Evolutionary conservation across 2,888 invertebrate species (phyloP).

Genomic region (Lypha dubia): DNA sequence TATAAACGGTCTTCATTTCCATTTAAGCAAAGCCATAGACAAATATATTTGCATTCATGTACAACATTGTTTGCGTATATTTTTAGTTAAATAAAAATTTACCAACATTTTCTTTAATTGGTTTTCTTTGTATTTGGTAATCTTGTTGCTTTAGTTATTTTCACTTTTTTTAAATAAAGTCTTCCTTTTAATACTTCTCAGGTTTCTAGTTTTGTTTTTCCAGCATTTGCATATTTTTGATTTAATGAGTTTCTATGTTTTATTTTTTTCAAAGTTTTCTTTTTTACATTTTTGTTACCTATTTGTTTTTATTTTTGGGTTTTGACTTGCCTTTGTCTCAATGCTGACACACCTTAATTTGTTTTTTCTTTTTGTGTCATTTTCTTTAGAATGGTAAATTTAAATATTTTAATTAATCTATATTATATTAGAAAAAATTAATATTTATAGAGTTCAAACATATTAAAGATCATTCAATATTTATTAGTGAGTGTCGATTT

Average conservation of each 20-base stretch:
- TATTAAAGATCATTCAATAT: too few relatives aligned
- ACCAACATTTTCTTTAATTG: constrained; percentile 26
- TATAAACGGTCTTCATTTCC: too few relatives aligned
- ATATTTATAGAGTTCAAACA: too few relatives aligned
- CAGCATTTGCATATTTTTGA: constrained; percentile 54
- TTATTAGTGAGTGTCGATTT: too few relatives aligned
- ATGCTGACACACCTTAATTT: constrained; percentile 60
- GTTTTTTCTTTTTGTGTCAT: not conserved
- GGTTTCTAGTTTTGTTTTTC: constrained; percentile 17
- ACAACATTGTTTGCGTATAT: too few relatives aligned
- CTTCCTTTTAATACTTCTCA: constrained; percentile 11
- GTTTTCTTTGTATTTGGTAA: not conserved
- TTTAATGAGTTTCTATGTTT: constrained; percentile 26
- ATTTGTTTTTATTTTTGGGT: too few relatives aligned
- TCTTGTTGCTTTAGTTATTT: constrained; percentile 21
- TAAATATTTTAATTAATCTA: not conserved
- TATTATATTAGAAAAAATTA: not conserved
- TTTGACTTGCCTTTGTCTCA: constrained; percentile 24
- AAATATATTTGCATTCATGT: not conserved
- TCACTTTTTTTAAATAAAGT: not conserved
- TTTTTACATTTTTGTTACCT: constrained; percentile 36
- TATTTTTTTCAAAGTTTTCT: not conserved
- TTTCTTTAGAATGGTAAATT: not conserved
- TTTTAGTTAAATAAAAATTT: too few relatives aligned
- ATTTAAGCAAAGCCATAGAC: not conserved